Evolutionary conservation across 2,888 invertebrate species (phyloP).

Genomic region (Trichopria drosophilae): DNA sequence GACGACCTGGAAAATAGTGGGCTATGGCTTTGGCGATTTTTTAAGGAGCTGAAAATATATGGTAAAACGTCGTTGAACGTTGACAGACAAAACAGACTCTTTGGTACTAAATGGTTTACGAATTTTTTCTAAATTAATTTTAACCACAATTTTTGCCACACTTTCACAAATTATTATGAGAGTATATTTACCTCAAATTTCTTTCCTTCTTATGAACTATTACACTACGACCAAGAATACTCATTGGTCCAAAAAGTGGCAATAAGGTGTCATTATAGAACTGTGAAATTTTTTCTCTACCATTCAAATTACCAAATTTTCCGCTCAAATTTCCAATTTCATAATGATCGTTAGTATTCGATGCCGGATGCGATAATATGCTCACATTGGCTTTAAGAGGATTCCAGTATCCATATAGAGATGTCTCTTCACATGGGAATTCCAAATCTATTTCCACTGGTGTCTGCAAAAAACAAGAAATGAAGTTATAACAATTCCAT

Average conservation of each 20-base stretch:
- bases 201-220: slow-evolving; percentile 74
- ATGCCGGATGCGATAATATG: slow-evolving; percentile 64
- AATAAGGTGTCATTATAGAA: slow-evolving; percentile 79
- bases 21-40: too few species aligned
- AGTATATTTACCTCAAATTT: slow-evolving; percentile 54
- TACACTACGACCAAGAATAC: slow-evolving; percentile 83
- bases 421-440: slow-evolving; percentile 84
- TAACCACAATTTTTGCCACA: too few species aligned
- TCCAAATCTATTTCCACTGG: slow-evolving; percentile 80
- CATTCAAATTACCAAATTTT: slow-evolving; percentile 80
- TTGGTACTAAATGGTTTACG: too few species aligned
- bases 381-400: slow-evolving; percentile 73
- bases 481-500: too few species aligned
- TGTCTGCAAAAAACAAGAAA: slow-evolving; percentile 61
- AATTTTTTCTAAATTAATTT: too few species aligned
- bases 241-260: slow-evolving; percentile 78
- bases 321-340: slow-evolving; percentile 84
- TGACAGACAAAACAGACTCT: too few species aligned
- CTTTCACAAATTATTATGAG: too few species aligned
- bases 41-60: too few species aligned
- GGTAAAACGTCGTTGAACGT: too few species aligned
- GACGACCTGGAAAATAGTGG: too few species aligned
- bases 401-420: slow-evolving; percentile 85
- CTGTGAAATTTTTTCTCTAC: slow-evolving; percentile 63
- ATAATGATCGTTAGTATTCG: slow-evolving; percentile 83